Evolutionary conservation across 2,113 vertebrate genomes (phyloP).

Genomic region (Aptenodytes patagonicus): DNA sequence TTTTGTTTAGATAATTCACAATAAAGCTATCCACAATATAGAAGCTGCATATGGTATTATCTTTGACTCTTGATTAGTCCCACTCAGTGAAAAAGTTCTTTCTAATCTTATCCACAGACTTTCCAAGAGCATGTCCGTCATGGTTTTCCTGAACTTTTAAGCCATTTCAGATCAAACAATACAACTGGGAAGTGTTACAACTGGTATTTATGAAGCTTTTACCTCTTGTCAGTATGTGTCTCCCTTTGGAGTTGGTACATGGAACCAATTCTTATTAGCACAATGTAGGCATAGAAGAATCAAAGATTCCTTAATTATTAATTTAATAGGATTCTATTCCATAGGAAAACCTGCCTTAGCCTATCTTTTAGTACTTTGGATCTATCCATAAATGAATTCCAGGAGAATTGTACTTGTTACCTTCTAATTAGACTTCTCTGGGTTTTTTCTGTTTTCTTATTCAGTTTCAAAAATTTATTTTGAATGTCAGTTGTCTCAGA

Average conservation of each 20-base stretch:
- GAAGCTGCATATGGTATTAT: neutral
- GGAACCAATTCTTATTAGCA: neutral
- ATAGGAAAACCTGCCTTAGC: neutral
- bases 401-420: neutral
- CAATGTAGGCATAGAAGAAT: neutral
- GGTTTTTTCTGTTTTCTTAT: neutral
- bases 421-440: neutral
- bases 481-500: neutral
- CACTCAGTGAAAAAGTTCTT: neutral
- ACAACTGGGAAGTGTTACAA: neutral
- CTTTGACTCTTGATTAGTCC: neutral
- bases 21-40: neutral
- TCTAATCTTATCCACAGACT: neutral
- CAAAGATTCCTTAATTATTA: neutral
- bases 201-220: neutral
- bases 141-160: neutral
- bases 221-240: neutral
- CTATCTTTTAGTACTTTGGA: neutral
- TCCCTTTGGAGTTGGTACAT: neutral
- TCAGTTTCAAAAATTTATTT: neutral
- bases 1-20: neutral
- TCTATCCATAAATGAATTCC: neutral
- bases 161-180: neutral
- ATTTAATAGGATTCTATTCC: neutral
- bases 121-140: neutral